Percentiles rank a stretch among this genome's conserved stretches.
Evolutionary conservation across 1,140 invertebrate genomes (phyloP).

Genomic region (Chymomyza costata): DNA sequence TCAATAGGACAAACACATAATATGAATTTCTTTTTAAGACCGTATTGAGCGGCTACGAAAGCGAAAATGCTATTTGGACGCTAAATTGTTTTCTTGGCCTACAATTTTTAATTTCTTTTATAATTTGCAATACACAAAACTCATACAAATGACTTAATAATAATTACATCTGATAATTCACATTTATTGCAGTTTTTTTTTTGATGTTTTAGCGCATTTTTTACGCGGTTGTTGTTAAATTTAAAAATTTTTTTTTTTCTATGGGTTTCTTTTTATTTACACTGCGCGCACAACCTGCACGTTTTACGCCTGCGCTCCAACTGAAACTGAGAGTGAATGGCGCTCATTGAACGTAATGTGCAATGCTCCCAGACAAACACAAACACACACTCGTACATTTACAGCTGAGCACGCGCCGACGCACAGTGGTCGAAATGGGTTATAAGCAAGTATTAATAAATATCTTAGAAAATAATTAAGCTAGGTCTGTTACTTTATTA

Average conservation of each 20-base stretch:
- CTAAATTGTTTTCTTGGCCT: slow-evolving; percentile 13
- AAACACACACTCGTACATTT: no score
- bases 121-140: slow-evolving; percentile 22
- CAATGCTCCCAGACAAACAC: no score
- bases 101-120: slow-evolving; percentile 39
- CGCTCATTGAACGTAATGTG: neutral
- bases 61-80: slow-evolving; percentile 23
- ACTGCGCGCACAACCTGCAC: slow-evolving; percentile 40
- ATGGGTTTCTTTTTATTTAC: slow-evolving; percentile 9
- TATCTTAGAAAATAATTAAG: no score
- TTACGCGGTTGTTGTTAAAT: slow-evolving; percentile 15
- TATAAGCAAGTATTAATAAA: neutral
- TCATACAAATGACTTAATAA: slow-evolving; percentile 60
- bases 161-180: slow-evolving; percentile 6
- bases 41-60: no score
- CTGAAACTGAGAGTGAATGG: slow-evolving; percentile 58
- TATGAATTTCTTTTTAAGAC: slow-evolving; percentile 45
- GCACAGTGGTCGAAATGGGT: no score
- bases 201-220: slow-evolving; percentile 24
- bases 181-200: slow-evolving; percentile 13
- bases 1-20: slow-evolving; percentile 41
- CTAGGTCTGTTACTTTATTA: no score
- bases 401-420: slow-evolving; percentile 36
- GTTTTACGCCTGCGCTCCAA: slow-evolving; percentile 39
- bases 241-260: slow-evolving; percentile 4